Evolutionary conservation across 1,140 invertebrate species (phyloP).

Genomic region (Hyles euphorbiae): DNA sequence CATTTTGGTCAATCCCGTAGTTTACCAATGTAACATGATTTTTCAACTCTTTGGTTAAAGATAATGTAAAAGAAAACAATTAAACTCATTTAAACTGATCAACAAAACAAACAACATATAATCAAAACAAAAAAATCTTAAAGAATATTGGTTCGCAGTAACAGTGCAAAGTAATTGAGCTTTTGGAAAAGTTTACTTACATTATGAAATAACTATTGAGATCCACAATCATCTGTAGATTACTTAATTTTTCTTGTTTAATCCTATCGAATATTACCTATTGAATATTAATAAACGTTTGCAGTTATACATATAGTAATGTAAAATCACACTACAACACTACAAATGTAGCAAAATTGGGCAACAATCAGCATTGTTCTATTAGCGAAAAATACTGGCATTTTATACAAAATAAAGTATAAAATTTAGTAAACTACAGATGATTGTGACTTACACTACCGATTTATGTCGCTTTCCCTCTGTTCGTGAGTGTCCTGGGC

Average conservation of each 20-base stretch:
- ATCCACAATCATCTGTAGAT: conserved; percentile 71
- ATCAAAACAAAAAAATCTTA: conserved; percentile 20
- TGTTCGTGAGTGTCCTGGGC: conserved; percentile 8
- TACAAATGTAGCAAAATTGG: no score
- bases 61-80: no score
- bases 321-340: no score
- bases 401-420: conserved; percentile 20
- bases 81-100: no score
- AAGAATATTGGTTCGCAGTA: conserved; percentile 61
- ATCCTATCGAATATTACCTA: background rate
- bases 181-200: conserved; percentile 54
- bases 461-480: conserved; percentile 44
- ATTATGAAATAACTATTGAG: conserved; percentile 59
- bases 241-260: conserved; percentile 51
- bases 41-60: background rate
- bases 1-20: background rate
- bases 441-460: conserved; percentile 71
- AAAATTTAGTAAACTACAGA: conserved; percentile 69
- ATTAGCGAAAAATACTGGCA: conserved; percentile 9
- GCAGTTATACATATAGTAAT: background rate
- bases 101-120: no score
- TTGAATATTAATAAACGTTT: conserved; percentile 3
- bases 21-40: background rate
- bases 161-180: conserved; percentile 59
- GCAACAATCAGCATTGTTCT: background rate